Conservation (phyloP, 2,797 vertebrate genomes). For the Myotis pilosus region DNA sequence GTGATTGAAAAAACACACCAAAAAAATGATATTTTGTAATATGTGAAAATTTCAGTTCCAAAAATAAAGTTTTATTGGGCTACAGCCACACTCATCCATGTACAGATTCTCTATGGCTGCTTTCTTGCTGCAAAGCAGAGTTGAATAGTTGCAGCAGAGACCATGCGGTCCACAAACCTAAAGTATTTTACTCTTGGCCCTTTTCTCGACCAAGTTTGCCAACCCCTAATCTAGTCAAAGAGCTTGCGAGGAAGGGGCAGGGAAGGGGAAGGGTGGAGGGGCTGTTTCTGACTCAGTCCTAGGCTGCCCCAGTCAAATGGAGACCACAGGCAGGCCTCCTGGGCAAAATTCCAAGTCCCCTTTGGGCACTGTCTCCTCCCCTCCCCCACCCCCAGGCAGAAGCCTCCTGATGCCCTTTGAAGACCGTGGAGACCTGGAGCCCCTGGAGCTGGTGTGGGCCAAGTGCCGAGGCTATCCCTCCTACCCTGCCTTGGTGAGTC, state of each 20-base stretch:
- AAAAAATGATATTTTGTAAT: neutral
- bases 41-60: conserved; percentile 27
- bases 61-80: conserved; percentile 8
- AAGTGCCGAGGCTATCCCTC: conserved; percentile 99
- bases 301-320: conserved; percentile 44
- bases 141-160: neutral
- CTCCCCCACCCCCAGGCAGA: conserved; percentile 85
- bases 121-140: neutral
- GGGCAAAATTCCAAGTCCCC: conserved; percentile 71
- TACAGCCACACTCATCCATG: neutral
- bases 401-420: conserved; percentile 89
- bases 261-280: conserved; percentile 67
- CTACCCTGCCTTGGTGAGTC: conserved; percentile 96
- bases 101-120: neutral
- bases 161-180: neutral
- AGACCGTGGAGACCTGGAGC: conserved; percentile 90
- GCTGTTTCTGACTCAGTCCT: conserved; percentile 23
- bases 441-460: conserved; percentile 97
- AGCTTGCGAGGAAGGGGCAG: conserved; percentile 35
- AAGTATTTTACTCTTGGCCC: neutral
- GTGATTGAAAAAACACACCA: conserved; percentile 9
- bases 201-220: conserved; percentile 24
- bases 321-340: conserved; percentile 57
- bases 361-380: conserved; percentile 74
- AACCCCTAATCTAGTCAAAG: conserved; percentile 36